Percentiles rank a stretch among this genome's conserved stretches.
Evolutionary conservation across 2,797 vertebrate species (phyloP).

Genomic region (Brachyrhaphis roseni): DNA sequence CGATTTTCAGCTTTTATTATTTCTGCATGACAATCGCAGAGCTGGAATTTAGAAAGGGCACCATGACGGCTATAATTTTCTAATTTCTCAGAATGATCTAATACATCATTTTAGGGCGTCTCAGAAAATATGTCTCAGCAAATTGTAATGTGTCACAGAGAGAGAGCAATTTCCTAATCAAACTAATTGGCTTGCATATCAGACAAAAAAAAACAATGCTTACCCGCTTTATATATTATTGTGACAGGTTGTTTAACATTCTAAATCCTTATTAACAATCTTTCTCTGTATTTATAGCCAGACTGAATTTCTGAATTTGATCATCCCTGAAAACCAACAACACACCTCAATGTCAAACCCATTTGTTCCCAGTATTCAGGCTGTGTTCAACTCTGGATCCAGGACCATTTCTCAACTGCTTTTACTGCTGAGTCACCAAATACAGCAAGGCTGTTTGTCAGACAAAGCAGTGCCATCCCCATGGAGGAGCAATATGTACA

Average conservation of each 20-base stretch:
- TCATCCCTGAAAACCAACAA: slow-evolving; percentile 20
- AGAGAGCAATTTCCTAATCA: slow-evolving; percentile 27
- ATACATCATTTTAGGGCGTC: slow-evolving; percentile 16
- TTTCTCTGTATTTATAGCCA: slow-evolving; percentile 20
- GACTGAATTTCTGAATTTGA: slow-evolving; percentile 19
- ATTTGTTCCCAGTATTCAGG: slow-evolving; percentile 27
- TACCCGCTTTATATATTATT: not conserved
- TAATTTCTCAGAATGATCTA: slow-evolving; percentile 25
- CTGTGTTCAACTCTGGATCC: slow-evolving; percentile 46
- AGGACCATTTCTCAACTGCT: slow-evolving; percentile 54
- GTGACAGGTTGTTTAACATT: slow-evolving; percentile 2
- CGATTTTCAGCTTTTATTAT: slow-evolving; percentile 69
- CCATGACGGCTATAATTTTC: slow-evolving; percentile 7
- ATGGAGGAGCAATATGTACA: slow-evolving; percentile 58
- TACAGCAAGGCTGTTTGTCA: slow-evolving; percentile 68
- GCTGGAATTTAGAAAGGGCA: slow-evolving; percentile 35
- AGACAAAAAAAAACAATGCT: not conserved
- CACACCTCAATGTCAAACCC: slow-evolving; percentile 15
- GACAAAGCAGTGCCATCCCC: slow-evolving; percentile 54
- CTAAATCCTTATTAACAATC: not conserved
- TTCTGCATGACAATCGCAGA: slow-evolving; percentile 55
- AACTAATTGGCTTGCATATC: slow-evolving; percentile 4
- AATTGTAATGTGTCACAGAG: slow-evolving; percentile 32
- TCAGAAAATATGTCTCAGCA: slow-evolving; percentile 23
- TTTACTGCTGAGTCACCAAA: slow-evolving; percentile 72